Evolutionary conservation across 2,113 vertebrate genomes (phyloP), one percentile per base, ranked within the genome.

Genomic region (Hepsetus odoe): DNA sequence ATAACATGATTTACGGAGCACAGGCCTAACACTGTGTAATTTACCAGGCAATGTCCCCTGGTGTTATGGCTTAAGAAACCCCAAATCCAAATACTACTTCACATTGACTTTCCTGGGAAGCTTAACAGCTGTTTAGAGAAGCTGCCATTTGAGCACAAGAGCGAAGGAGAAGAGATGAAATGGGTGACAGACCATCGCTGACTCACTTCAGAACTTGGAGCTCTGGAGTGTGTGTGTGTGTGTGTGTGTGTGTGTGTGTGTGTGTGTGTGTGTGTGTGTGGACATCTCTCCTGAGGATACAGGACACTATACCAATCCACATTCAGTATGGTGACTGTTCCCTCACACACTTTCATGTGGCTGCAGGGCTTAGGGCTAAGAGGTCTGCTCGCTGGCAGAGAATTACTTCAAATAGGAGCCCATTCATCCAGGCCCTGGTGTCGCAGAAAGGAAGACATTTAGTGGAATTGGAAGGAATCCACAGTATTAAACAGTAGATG

Each of bases 401-500:
- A 82, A 80, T 82, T 59, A 4, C 85, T 89, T 87, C 82, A 86
- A 88, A 88, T 87, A 94, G 92, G 84, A 89, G 89, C 53, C 88
- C 87, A 89, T 94, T 95, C 92, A 94, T 93, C 88, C 90, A 89
- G 89, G 84, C 88, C 90, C 61, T 58, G 51, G 89, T 86, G 80
- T 86, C 91, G 84, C 86, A 91, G 90, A 89, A 83, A 86, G 87
- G 86, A 92, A 93, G 92, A 93, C 88, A 92, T 88, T 88, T 84
- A 83, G 88, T 85, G 72, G 84, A 91, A 89, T 94, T 96, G 92
- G 91, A 95, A 93, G 87, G 90, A 91, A 92, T 93, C 93, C 90
- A 85, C 88, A 86, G 94, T 93, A 90, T 94, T 95, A 93, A 96
- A 95, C 95, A 97, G 94, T 93, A 91, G 93, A 90, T 82, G 84